Evolutionary conservation across 2,888 invertebrate species (phyloP).

Genomic region (Tyria jacobaeae): DNA sequence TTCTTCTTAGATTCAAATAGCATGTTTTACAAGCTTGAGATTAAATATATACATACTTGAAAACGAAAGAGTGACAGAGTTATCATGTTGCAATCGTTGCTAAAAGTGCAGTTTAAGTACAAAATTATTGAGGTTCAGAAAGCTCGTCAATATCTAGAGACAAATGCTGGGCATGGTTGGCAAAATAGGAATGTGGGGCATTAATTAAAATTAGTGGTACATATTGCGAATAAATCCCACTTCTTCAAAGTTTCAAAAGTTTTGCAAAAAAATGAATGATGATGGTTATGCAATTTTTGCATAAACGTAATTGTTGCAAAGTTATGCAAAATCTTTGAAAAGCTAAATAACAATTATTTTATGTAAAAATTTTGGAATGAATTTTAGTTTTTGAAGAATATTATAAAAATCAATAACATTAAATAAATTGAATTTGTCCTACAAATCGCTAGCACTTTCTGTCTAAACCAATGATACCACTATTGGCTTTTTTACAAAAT

Average conservation of each 20-base stretch:
- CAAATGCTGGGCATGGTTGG: too few species aligned
- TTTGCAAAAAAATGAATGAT: too few species aligned
- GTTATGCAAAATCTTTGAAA: neutral
- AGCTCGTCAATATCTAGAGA: neutral
- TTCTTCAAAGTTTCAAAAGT: too few species aligned
- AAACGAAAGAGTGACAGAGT: neutral
- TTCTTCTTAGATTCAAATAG: neutral
- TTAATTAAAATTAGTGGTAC: neutral
- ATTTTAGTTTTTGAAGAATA: neutral
- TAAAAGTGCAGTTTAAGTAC: neutral
- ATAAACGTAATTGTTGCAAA: neutral
- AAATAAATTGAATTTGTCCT: neutral
- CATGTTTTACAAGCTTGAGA: neutral
- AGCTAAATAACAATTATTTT: neutral
- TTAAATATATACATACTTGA: neutral
- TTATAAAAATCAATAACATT: neutral
- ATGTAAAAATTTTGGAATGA: neutral
- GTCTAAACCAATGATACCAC: conserved; percentile 2
- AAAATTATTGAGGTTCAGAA: neutral
- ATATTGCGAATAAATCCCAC: neutral
- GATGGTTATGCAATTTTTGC: neutral
- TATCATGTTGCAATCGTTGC: neutral
- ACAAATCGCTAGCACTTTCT: neutral
- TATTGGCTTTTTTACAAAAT: neutral
- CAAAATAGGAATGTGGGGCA: too few species aligned